Percentiles rank a stretch among this genome's conserved stretches.
phyloP scores from a whole-genome alignment of 1,140 invertebrate genomes.

The Tetramorium parvispinum region DNA sequence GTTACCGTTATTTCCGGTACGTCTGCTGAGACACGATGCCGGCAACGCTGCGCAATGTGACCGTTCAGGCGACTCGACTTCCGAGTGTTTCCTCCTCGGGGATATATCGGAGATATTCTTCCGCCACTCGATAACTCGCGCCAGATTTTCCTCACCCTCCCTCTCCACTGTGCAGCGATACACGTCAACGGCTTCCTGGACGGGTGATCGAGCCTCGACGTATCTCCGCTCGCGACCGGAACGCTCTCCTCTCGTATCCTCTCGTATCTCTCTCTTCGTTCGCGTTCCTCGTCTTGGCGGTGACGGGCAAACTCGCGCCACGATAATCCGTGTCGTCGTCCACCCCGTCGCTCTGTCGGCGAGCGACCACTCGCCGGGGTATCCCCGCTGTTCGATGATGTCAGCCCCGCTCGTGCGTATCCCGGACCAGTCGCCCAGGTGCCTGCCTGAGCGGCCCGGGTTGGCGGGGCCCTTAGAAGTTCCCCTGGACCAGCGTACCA shows the following conservation, averaged over 20 bases:
- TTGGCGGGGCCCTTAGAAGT: conserved; percentile 80
- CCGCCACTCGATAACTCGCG: conserved; percentile 16
- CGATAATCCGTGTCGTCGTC: conserved; percentile 16
- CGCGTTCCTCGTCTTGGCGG: conserved; percentile 10
- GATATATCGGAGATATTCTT: neutral
- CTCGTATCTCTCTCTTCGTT: conserved; percentile 11
- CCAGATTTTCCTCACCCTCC: neutral
- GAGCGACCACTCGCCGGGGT: conserved; percentile 23
- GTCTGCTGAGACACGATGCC: neutral
- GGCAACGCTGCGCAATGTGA: conserved; percentile 9
- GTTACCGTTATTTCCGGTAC: conserved; percentile 25
- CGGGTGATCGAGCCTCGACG: conserved; percentile 15
- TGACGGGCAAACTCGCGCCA: conserved; percentile 12
- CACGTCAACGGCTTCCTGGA: conserved; percentile 9
- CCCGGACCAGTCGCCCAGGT: conserved; percentile 75
- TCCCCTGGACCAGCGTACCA: conserved; percentile 74
- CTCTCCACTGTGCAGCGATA: conserved; percentile 3
- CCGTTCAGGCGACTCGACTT: neutral
- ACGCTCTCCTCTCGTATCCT: neutral
- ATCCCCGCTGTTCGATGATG: conserved; percentile 63
- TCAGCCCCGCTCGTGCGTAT: conserved; percentile 77
- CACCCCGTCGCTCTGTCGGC: conserved; percentile 20
- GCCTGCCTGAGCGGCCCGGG: conserved; percentile 72
- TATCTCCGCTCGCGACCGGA: conserved; percentile 16
- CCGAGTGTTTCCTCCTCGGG: conserved; percentile 42